Conservation (phyloP, 2,113 vertebrate genomes). For the Larimichthys polyactis region DNA sequence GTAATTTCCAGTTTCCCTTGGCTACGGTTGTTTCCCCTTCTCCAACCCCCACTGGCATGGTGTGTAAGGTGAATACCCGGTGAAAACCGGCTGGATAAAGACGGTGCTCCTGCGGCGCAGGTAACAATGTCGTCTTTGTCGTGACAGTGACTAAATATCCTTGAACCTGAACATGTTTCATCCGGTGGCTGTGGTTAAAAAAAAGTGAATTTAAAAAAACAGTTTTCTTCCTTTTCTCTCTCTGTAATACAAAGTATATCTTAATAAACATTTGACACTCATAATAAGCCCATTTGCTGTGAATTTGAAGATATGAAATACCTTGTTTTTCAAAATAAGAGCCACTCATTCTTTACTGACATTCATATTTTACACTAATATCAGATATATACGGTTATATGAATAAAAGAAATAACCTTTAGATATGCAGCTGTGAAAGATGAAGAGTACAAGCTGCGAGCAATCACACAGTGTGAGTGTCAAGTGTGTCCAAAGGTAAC, state of each 20-base stretch:
- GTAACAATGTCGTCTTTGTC: background rate
- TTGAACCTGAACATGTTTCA: slow-evolving; percentile 13
- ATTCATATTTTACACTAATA: too few species aligned
- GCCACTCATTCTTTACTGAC: too few species aligned
- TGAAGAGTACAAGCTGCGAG: slow-evolving; percentile 1
- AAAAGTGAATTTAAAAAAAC: background rate
- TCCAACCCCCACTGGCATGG: slow-evolving; percentile 8
- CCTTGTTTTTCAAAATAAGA: background rate
- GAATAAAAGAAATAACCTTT: background rate
- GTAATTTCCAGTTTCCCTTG: slow-evolving; percentile 41
- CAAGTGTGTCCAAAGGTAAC: background rate
- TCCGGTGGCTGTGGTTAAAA: background rate
- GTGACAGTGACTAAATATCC: background rate
- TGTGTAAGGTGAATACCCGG: background rate
- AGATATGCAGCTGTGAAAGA: background rate
- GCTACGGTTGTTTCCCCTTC: slow-evolving; percentile 18
- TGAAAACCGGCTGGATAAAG: slow-evolving; percentile 2
- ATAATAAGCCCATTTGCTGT: background rate
- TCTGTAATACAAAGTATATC: background rate
- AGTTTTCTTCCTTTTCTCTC: background rate
- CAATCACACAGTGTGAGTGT: slow-evolving; percentile 5
- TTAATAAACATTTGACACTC: background rate
- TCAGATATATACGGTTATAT: too few species aligned
- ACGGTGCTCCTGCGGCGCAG: slow-evolving; percentile 3
- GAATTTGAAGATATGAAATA: background rate